Conservation (phyloP, 2,113 vertebrate genomes). For the Pelusios castaneus region DNA sequence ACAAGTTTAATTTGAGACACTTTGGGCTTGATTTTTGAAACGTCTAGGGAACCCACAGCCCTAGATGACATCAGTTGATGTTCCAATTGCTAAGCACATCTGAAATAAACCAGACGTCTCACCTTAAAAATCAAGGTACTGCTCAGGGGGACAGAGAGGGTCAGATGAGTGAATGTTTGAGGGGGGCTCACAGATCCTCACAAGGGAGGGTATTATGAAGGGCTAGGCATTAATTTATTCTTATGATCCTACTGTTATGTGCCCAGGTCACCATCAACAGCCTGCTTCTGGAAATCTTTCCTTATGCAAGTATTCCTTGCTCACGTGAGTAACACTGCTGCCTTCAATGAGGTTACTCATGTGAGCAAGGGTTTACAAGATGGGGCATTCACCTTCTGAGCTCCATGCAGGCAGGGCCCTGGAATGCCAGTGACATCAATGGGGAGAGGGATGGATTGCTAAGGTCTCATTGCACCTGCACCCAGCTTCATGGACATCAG, state of each 20-base stretch:
- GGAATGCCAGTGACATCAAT: not conserved
- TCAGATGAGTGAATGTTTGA: not conserved
- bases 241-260: conserved; percentile 52
- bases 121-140: not conserved
- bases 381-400: not conserved
- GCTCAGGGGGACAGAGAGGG: not conserved
- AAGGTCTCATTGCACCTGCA: not conserved
- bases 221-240: conserved; percentile 53
- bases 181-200: not conserved
- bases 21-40: not conserved
- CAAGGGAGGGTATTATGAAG: conserved; percentile 24
- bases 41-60: not conserved
- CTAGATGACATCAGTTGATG: not conserved
- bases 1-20: not conserved
- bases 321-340: conserved; percentile 24
- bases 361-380: not conserved
- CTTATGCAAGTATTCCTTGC: conserved; percentile 40
- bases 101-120: not conserved
- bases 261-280: conserved; percentile 61
- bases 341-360: not conserved
- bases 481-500: fast-evolving
- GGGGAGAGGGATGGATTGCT: not conserved
- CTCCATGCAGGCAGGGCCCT: not conserved
- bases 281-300: conserved; percentile 64
- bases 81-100: not conserved